Base-by-base conservation (phyloP, 2,113 vertebrate genomes). In the Ictalurus furcatus region DNA sequence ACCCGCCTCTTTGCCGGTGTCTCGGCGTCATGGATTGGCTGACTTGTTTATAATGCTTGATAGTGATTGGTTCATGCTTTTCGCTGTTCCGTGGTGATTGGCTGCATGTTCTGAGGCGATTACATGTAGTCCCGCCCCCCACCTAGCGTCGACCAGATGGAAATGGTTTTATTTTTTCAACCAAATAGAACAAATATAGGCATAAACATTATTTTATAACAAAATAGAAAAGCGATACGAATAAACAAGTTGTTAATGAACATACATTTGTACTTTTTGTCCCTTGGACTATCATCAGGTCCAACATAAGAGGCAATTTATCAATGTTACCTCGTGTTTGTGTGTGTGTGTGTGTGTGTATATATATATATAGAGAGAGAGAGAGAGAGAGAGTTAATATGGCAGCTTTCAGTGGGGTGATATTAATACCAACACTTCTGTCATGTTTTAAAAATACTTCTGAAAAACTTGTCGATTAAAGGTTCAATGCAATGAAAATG, bases 1-100 rank as follows among this genome's bases (percentile, higher is more conserved):
- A 11, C 74, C 73, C 83, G 73, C 88, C 84, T 40, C 88, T 85
- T 85, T 89, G 88, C 88, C 88, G 88, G 84, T 81, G 65, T 48
- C 59, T 82, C 21, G 21, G 52, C 37, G 0, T 0, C 14, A 30
- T 6, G 12, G 87, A 88, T 88, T 88, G 79, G 87, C 6, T 59
- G 52, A 21, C 30, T 23, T 12, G 11, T 48, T n/a, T 37, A 37
- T 2, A 16, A 23, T 44, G 0, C 16, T 17, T 16, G 7, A 19
- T 28, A 4, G 0, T 76, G 56, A 87, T 78, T 87, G 85, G 85
- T 34, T 78, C 25, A n/a, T 1, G 6, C 23, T 19, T 21, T 85
- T 85, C 37, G 48, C 48, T 85, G 48, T 71, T 54, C 12, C 16
- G 21, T 23, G 0, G 1, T 52, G 84, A 85, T 85, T 85, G 84